Percentiles rank a stretch among this genome's conserved stretches.
These are phyloP conservation scores for Oegoconia quadripuncta DNA, from an alignment of 2,888 invertebrate species.

Conservation along the genomic window DNA sequence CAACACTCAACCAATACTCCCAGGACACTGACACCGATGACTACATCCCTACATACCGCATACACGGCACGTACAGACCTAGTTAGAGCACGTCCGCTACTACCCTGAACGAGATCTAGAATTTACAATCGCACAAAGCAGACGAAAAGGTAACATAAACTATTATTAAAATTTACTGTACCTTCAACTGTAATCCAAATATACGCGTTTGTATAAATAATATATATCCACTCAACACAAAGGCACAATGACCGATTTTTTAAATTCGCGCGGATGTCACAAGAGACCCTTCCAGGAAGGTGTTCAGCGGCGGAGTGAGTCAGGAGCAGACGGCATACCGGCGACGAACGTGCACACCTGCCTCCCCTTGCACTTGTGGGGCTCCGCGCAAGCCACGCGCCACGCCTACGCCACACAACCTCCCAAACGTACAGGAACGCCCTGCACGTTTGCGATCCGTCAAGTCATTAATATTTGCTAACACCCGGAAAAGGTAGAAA, in stretches of 20 bases:
- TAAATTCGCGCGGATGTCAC: conserved; percentile 11
- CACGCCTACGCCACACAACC: conserved; percentile 48
- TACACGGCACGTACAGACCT: neutral
- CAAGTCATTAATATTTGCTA: no score
- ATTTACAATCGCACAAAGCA: no score
- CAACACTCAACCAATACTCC: conserved; percentile 27
- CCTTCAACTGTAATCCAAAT: neutral
- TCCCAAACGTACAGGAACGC: no score
- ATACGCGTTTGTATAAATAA: neutral
- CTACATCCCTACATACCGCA: neutral
- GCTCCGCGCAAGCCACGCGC: conserved; percentile 49
- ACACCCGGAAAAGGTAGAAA: no score
- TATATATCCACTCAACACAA: no score
- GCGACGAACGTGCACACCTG: conserved; percentile 18
- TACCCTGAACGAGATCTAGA: no score
- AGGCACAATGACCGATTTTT: neutral
- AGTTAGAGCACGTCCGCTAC: no score
- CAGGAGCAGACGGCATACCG: conserved; percentile 33
- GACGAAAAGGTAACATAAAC: no score
- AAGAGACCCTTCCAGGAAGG: conserved; percentile 31
- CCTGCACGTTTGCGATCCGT: no score
- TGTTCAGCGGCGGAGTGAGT: conserved; percentile 51
- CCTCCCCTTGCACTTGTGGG: conserved; percentile 63
- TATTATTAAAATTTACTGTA: no score
- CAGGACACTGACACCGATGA: conserved; percentile 8